Evolutionary conservation across 2,888 invertebrate species (phyloP).

Genomic region (Aphodius granarius): DNA sequence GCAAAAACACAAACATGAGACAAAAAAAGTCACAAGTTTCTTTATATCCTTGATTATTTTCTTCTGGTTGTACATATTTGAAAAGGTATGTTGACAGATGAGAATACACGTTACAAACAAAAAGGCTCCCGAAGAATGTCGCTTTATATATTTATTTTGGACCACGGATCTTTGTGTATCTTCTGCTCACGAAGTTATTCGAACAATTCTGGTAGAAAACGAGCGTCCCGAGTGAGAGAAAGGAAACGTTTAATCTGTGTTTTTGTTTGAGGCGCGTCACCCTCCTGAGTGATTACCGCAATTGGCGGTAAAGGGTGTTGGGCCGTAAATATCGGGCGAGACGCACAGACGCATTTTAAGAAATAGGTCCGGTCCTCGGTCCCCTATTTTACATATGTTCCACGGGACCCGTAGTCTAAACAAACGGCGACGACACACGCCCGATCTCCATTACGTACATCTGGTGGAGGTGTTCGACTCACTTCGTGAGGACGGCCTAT

Average conservation of each 20-base stretch:
- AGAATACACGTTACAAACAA: too few relatives aligned
- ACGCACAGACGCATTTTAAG: slow-evolving; percentile 6
- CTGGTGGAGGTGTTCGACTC: neutral
- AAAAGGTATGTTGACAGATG: too few relatives aligned
- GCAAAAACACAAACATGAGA: too few relatives aligned
- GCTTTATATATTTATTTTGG: neutral
- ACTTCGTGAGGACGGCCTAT: neutral
- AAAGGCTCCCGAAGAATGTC: neutral
- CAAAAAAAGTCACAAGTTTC: too few relatives aligned
- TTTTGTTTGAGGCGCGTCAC: slow-evolving; percentile 11
- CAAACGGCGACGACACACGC: slow-evolving; percentile 4
- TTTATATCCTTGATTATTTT: too few relatives aligned
- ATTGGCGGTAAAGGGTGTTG: slow-evolving; percentile 7
- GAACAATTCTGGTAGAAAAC: neutral
- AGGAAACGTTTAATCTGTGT: slow-evolving; percentile 11
- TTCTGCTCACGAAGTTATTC: neutral
- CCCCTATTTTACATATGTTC: slow-evolving; percentile 9
- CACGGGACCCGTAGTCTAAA: slow-evolving; percentile 7
- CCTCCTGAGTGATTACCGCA: slow-evolving; percentile 11
- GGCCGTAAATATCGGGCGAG: neutral
- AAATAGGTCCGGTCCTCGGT: slow-evolving; percentile 7
- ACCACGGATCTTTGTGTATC: neutral
- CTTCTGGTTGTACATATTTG: too few relatives aligned
- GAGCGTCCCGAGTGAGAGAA: neutral
- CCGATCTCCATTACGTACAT: neutral